Base-by-base conservation (phyloP, 2,113 vertebrate genomes). In the Atlantisia rogersi region DNA sequence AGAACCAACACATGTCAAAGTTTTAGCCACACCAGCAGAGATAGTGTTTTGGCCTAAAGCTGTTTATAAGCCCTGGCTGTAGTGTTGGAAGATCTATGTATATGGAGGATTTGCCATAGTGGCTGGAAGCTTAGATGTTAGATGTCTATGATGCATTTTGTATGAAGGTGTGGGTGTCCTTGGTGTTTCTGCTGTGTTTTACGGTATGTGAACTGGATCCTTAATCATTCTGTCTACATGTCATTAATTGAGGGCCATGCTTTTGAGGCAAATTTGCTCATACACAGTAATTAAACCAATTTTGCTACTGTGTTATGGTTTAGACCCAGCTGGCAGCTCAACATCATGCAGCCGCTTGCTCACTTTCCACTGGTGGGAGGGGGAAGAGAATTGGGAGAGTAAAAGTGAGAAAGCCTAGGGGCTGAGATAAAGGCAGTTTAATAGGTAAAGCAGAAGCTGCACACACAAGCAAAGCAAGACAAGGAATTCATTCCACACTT, bases 1-100 rank as follows among this genome's bases (percentile, higher is more conserved):
- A 71, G 35, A 31, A 44, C 16, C 15, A 84, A 5, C 3, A 4
- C 10, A 4, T 16, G 19, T 11, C 1, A 1, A n/a, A 62, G 17
- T n/a, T 70, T 67, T 28, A 24, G 9, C 44, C 65, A 4, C 6
- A 3, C 1, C 16, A 11, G 9, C 29, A 68, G 37, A n/a, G 15
- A 7, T 1, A 15, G 17, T n/a, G 12, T 10, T 86, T 80, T 83
- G 31, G 22, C 53, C n/a, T 48, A 40, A 46, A 75, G 56, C 20
- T 28, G 37, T 67, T 39, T n/a, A 5, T 71, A 39, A 58, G 28
- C 11, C 2, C 2, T 26, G 40, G 15, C 13, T 56, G 10, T 18
- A 11, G 26, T 6, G 5, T 19, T 44, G 18, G 20, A 90, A 84
- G 31, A 39, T 6, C 29, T 70, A 7, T 11, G 22, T 22, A 2